A percentile compares a stretch with the other conserved stretches of the same genome.
phyloP scores from a whole-genome alignment of 2,113 vertebrate genomes.

The Calidris pugnax region DNA sequence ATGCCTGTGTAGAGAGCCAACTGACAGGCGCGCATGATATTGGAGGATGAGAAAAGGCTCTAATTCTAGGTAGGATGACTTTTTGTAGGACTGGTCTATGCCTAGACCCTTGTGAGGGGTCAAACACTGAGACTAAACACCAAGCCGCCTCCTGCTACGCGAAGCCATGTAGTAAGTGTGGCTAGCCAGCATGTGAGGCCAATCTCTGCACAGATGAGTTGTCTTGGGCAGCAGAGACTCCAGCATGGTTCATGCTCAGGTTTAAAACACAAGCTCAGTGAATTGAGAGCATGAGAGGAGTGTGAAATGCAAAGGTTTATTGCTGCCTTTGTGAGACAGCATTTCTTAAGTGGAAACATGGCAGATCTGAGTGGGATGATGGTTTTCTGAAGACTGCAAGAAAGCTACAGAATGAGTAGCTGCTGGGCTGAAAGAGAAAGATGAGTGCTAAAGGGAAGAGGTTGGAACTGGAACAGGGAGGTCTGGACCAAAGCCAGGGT shows the following conservation, averaged over 20 bases:
- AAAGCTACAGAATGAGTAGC: neutral
- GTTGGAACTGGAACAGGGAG: constrained; percentile 7
- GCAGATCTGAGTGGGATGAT: constrained; percentile 22
- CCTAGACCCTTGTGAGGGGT: neutral
- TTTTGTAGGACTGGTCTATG: neutral
- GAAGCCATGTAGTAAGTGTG: neutral
- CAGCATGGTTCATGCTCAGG: neutral
- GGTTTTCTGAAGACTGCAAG: neutral
- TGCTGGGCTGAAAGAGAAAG: constrained; percentile 16
- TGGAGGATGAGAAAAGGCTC: neutral
- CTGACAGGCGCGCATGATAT: neutral
- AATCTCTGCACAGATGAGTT: neutral
- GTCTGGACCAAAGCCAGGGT: neutral
- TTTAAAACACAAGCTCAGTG: neutral
- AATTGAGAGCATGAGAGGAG: neutral
- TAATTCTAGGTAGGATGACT: neutral
- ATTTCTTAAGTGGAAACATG: neutral
- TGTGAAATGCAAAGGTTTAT: neutral
- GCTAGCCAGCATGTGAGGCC: neutral
- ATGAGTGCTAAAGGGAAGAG: neutral
- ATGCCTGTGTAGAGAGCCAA: fast-evolving
- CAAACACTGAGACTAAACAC: neutral
- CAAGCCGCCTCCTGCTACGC: neutral
- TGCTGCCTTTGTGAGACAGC: neutral
- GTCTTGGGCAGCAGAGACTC: neutral